Base-by-base conservation (phyloP, 2,888 invertebrate species). In the Parnassius glacialis region DNA sequence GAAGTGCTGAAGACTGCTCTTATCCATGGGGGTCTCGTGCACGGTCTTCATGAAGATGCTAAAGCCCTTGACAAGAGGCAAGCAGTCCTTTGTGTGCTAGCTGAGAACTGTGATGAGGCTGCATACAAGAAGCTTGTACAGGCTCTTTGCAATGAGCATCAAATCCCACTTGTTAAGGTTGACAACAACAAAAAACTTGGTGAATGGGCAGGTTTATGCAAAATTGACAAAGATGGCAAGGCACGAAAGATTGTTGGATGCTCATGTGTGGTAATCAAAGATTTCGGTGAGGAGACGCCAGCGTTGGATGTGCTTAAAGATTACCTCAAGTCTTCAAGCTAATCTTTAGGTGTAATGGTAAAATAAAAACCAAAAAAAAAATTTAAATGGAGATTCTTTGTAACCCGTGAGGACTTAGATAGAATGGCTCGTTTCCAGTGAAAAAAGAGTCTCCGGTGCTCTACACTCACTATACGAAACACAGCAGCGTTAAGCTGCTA, bases 181-280 rank as follows among this genome's bases (percentile, higher is more conserved):
- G 99, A 99, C 86, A 98, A 98, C 90, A 99, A 99, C 93, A 99
- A 99, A 92, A 98, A 98, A 85, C 94, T 99, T 62, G 99, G 99
- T 55, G 99, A 99, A 93, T 99, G 99, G 99, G 97, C 98, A 55
- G 99, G 99, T 71, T 94, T 99, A 65, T 99, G 99, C 93, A 99
- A 99, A 93, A 98, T 99, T 80, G 99, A 99, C 93, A 98, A 97
- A 83, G 98, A 99, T 75, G 99, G 99, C 80, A 99, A 99, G 86
- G 98, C 99, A 67, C 95, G 99, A 75, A 99, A 99, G 93, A 97
- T 99, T 69, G 98, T 99, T 73, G 98, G 98, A 61, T 99, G 99
- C 93, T 98, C 98, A 5, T 98, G 98, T 83, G 98, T 99, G 67
- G 99, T 99, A 67, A 97, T 99, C 86, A 97, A 97, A 97, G 98